These are phyloP conservation scores for Ypsolopha scabrella DNA, from an alignment of 2,888 invertebrate genomes.

Conservation along the genomic window DNA sequence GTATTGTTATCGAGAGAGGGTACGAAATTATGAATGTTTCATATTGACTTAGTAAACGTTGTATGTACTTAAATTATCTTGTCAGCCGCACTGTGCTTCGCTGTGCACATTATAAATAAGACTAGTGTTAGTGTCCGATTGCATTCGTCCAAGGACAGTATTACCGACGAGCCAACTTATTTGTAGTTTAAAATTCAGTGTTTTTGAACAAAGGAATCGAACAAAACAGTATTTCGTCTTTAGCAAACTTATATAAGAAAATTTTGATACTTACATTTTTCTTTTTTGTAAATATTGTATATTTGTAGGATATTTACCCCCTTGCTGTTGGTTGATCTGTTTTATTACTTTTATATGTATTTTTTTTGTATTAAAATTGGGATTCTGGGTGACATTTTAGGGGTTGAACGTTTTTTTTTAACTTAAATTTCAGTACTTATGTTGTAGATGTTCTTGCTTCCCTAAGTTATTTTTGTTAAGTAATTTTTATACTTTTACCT, in stretches of 20 bases:
- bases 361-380: constrained; percentile 8
- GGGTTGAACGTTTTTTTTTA: constrained; percentile 5
- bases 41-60: neutral
- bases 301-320: constrained; percentile 49
- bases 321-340: constrained; percentile 47
- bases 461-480: constrained; percentile 15
- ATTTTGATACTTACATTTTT: constrained; percentile 46
- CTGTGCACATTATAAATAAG: constrained; percentile 39
- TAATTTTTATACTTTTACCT: constrained; percentile 14
- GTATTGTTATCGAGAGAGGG: no score
- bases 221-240: constrained; percentile 56
- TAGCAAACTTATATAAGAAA: constrained; percentile 34
- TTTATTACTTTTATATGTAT: constrained; percentile 20
- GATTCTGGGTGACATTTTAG: constrained; percentile 4
- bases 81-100: constrained; percentile 47
- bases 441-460: constrained; percentile 13
- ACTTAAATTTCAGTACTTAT: constrained; percentile 13
- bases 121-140: constrained; percentile 21
- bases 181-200: constrained; percentile 17
- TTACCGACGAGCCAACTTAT: constrained; percentile 17
- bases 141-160: constrained; percentile 46
- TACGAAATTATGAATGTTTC: neutral
- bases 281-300: constrained; percentile 49
- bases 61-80: constrained; percentile 38
- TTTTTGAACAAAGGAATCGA: constrained; percentile 22